These are phyloP conservation scores for Xiphophorus couchianus DNA, from an alignment of 2,113 vertebrate genomes.

Conservation along the genomic window DNA sequence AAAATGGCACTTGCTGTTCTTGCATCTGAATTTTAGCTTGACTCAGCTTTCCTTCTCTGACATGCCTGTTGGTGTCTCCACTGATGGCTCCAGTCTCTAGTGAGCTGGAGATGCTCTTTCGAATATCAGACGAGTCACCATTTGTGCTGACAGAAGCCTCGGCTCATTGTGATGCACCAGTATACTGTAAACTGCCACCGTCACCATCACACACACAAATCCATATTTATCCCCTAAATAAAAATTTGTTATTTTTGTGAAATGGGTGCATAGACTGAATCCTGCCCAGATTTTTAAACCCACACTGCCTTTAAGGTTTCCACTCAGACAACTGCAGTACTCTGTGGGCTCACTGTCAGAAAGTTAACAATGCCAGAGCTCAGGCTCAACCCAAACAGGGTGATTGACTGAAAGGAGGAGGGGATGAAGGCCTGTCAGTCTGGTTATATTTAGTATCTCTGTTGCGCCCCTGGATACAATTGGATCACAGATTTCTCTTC, in stretches of 20 bases:
- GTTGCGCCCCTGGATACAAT: slow-evolving; percentile 23
- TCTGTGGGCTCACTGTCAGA: slow-evolving; percentile 33
- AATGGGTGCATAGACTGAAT: slow-evolving; percentile 9
- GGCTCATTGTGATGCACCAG: slow-evolving; percentile 16
- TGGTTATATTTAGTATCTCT: slow-evolving; percentile 26
- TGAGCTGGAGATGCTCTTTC: slow-evolving; percentile 18
- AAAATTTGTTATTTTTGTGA: slow-evolving; percentile 7
- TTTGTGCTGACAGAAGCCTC: slow-evolving; percentile 13
- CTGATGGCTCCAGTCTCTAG: slow-evolving; percentile 25
- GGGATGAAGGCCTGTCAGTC: slow-evolving; percentile 13
- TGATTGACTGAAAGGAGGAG: slow-evolving; percentile 45
- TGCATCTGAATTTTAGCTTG: slow-evolving; percentile 35
- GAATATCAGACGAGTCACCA: slow-evolving; percentile 24
- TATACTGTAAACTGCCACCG: not conserved
- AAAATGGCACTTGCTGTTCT: slow-evolving; percentile 6
- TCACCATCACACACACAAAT: slow-evolving; percentile 6
- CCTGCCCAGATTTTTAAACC: slow-evolving; percentile 16
- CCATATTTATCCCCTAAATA: slow-evolving; percentile 2
- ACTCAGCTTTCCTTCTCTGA: slow-evolving; percentile 23
- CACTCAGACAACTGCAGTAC: slow-evolving; percentile 2
- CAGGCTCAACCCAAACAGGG: slow-evolving; percentile 8
- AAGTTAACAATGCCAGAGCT: slow-evolving; percentile 14
- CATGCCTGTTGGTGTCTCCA: slow-evolving; percentile 10
- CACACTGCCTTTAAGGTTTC: slow-evolving; percentile 11
- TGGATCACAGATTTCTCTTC: slow-evolving; percentile 21